phyloP scores from a whole-genome alignment of 37 sponge, comb jelly and placozoan species.

The Oscarella lobularis region DNA sequence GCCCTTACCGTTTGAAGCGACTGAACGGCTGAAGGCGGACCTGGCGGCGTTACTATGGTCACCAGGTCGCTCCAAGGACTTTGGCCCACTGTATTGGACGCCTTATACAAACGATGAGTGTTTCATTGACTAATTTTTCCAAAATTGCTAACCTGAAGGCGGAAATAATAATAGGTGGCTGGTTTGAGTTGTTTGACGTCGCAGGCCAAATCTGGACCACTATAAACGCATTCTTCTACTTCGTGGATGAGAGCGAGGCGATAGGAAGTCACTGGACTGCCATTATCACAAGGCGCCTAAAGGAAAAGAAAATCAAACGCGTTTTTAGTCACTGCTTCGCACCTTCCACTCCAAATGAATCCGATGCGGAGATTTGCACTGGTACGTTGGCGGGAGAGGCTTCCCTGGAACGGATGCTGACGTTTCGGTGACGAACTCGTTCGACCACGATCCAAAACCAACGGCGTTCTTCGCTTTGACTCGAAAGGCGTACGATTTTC shows the following conservation, averaged over 20 bases:
- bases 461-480: not conserved
- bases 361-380: not conserved
- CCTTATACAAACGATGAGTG: not conserved
- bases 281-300: not conserved
- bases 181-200: not conserved
- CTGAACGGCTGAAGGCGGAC: not conserved
- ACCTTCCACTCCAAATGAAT: not conserved
- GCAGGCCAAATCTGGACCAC: not conserved
- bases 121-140: too few species aligned
- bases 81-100: not conserved
- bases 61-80: not conserved
- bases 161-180: not conserved
- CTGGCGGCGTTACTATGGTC: not conserved
- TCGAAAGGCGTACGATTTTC: not conserved
- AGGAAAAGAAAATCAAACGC: not conserved
- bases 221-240: not conserved
- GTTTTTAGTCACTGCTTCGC: not conserved
- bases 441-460: not conserved
- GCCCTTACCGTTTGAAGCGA: not conserved
- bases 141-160: not conserved
- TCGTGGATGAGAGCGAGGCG: not conserved
- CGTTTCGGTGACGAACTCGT: not conserved
- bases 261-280: not conserved
- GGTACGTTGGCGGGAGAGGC: not conserved
- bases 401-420: not conserved